Evolutionary conservation across 2,113 vertebrate species (phyloP).

Genomic region (Ophiodon elongatus): DNA sequence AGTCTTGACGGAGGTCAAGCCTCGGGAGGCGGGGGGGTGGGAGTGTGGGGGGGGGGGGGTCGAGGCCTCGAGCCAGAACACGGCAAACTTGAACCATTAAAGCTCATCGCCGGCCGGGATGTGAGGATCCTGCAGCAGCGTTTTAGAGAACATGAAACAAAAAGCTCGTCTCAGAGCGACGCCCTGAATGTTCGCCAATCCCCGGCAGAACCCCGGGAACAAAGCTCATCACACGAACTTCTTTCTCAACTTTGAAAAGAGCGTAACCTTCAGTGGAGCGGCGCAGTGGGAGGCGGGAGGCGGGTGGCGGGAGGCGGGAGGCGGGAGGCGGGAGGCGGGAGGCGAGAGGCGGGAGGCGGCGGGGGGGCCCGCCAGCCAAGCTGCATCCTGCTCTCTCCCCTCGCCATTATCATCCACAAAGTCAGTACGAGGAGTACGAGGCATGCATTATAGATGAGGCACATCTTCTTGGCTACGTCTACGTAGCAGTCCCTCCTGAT

Average conservation of each 20-base stretch:
- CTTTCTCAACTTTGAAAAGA: slow-evolving; percentile 12
- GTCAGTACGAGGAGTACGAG: slow-evolving; percentile 18
- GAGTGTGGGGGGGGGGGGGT: too few relatives aligned
- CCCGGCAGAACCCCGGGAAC: not conserved
- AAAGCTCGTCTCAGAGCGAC: slow-evolving; percentile 18
- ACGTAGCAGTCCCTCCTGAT: slow-evolving; percentile 32
- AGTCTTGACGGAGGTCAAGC: not conserved
- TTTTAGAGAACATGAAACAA: slow-evolving; percentile 26
- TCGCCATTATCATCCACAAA: slow-evolving; percentile 54
- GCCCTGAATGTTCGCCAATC: not conserved
- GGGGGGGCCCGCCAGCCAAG: not conserved
- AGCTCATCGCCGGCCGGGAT: not conserved
- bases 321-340: not conserved
- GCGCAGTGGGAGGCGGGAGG: slow-evolving; percentile 30
- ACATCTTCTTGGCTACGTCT: slow-evolving; percentile 32
- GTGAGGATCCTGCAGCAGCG: not conserved
- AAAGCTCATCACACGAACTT: slow-evolving; percentile 25
- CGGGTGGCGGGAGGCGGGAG: not conserved
- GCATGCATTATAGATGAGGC: slow-evolving; percentile 70
- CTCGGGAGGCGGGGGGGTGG: too few relatives aligned
- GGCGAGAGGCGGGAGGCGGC: slow-evolving; percentile 2
- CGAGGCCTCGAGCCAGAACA: slow-evolving; percentile 11
- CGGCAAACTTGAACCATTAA: not conserved
- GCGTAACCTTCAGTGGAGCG: slow-evolving; percentile 15
- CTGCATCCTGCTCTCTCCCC: slow-evolving; percentile 23